Evolutionary conservation across 2,888 invertebrate species (phyloP), one percentile per base, ranked within the genome.

Genomic region (Megamerina dolium): DNA sequence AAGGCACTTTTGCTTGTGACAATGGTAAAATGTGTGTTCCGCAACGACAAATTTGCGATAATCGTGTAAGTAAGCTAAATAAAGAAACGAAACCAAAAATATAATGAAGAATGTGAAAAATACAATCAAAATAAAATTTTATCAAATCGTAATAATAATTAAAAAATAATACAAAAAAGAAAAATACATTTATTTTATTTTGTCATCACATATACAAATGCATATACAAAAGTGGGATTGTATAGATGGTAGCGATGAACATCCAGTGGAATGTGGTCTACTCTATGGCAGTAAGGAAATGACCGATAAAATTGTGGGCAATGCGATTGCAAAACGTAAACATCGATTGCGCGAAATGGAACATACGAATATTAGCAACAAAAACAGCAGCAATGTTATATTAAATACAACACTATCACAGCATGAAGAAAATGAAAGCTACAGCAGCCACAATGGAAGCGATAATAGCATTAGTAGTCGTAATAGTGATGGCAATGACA

Each of bases 31-130:
- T 68, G 43, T 80, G 79, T 57, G 70, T 78, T 43, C 73, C 75
- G 8, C 78, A 77, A 60, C 70, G 73, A 47, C 69, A 71, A 48
- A 74, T 76, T 63, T 80, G 80, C 60, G 73, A 79, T 57, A 63
- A 68, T 9, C 57, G 65, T 31, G n/a, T n/a, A n/a, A n/a, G n/a
- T n/a, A n/a, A n/a, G n/a, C n/a, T n/a, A n/a, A n/a, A n/a, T n/a
- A n/a, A n/a, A n/a, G n/a, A n/a, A n/a, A n/a, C n/a, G n/a, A n/a
- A n/a, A n/a, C n/a, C n/a, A n/a, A n/a, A n/a, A n/a, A n/a, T n/a
- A n/a, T n/a, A n/a, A n/a, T n/a, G n/a, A n/a, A n/a, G n/a, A n/a
- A n/a, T n/a, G n/a, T n/a, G n/a, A n/a, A n/a, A n/a, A n/a, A n/a
- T n/a, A n/a, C n/a, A n/a, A n/a, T n/a, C n/a, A n/a, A n/a, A n/a